Evolutionary conservation across 2,888 invertebrate genomes (phyloP).

Genomic region (Hedychridium roseum): DNA sequence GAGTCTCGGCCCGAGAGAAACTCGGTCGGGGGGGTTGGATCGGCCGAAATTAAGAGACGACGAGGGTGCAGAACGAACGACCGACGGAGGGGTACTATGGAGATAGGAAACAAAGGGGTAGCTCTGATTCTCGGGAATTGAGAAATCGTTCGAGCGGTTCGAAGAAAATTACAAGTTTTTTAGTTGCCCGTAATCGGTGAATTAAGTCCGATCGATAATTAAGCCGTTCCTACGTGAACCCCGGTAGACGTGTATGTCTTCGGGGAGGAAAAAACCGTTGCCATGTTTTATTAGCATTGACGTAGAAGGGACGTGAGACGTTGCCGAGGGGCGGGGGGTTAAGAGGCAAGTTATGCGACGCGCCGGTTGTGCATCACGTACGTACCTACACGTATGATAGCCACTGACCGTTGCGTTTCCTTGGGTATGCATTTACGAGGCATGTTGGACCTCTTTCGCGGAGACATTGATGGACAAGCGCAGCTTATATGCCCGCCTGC

Average conservation of each 20-base stretch:
- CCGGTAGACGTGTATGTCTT: too few species aligned
- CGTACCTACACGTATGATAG: constrained; percentile 52
- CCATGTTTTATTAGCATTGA: too few species aligned
- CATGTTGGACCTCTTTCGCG: constrained; percentile 49
- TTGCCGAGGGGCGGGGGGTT: not conserved
- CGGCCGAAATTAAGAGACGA: constrained; percentile 40
- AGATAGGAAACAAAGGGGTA: constrained; percentile 1
- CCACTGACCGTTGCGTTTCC: constrained; percentile 53
- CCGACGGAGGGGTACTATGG: constrained; percentile 8
- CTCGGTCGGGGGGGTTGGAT: constrained; percentile 6
- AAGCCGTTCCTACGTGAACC: too few species aligned
- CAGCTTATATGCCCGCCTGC: constrained; percentile 57
- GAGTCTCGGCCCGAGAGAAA: constrained; percentile 10
- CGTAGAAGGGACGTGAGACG: too few species aligned
- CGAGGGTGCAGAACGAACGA: constrained; percentile 12
- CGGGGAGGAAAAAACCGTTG: too few species aligned
- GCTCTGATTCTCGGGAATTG: constrained; percentile 34
- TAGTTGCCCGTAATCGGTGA: not conserved
- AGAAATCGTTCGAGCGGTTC: constrained; percentile 48
- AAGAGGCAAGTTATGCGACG: constrained; percentile 34
- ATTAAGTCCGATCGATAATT: too few species aligned
- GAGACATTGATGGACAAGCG: constrained; percentile 63
- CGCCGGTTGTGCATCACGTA: constrained; percentile 30
- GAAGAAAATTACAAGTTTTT: not conserved
- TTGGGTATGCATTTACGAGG: constrained; percentile 53